Evolutionary conservation across 2,797 vertebrate genomes (phyloP), one percentile per base, ranked within the genome.

Genomic region (Clarias fuscus): DNA sequence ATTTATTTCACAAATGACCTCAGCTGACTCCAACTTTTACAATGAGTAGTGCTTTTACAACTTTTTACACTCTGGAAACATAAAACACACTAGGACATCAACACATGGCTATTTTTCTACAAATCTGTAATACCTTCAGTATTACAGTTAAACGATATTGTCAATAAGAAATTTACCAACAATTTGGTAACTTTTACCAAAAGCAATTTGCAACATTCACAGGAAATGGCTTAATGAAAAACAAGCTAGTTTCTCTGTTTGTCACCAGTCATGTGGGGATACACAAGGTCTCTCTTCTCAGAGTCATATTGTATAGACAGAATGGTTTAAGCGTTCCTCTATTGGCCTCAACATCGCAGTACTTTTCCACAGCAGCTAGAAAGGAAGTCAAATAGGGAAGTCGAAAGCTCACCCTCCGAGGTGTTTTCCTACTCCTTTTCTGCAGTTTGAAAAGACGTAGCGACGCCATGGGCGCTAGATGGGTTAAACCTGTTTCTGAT

Each of bases 351-450:
- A 77, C 62, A 20, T 40, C 76, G 87, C 91, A 90, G 90, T 92
- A 92, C 71, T 88, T 92, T 92, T 92, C 90, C 90, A 92, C 87
- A 33, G 83, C 84, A 53, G 73, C 73, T 58, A 88, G 62, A 90
- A 85, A 88, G 89, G 90, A 91, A 90, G 86, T 84, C 78, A 87
- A 83, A 91, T 77, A 76, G 85, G 88, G 89, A 91, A 89, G 85
- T 83, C 7, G 0, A 79, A 80, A 40, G 75, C 72, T 84, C 86
- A 86, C 84, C 86, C 70, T 82, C 64, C 8, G 33, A 70, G 67
- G 0, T 85, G 84, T 82, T 88, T 88, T 88, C 86, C 77, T 77
- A 27, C 20, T 65, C 65, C n/a, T 83, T 87, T 76, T 86, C 67
- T 78, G 70, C 84, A 70, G 40, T n/a, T 89, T 73, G 82, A 77